phyloP scores from a whole-genome alignment of 1,140 invertebrate genomes.

The Drosophila pachea region DNA sequence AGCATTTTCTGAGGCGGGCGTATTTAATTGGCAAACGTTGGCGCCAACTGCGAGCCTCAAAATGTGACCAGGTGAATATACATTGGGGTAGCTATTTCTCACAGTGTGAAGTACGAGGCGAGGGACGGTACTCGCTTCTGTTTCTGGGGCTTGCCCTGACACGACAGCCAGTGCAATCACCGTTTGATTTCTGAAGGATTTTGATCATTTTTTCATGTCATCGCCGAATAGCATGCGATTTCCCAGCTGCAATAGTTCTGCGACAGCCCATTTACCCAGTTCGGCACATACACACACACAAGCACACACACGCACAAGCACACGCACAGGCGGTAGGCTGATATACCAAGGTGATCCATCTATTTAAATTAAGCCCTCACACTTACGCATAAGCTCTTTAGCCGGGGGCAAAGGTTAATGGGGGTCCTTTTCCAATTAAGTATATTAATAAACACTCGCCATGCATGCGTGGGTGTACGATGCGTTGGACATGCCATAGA shows the following conservation, averaged over 20 bases:
- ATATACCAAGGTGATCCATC: constrained; percentile 53
- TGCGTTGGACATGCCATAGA: too few species aligned
- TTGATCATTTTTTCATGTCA: constrained; percentile 67
- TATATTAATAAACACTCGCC: constrained; percentile 15
- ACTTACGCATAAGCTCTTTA: constrained; percentile 67
- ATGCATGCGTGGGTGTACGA: too few species aligned
- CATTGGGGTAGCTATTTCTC: constrained; percentile 30
- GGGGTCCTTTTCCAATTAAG: constrained; percentile 43
- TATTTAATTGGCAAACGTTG: constrained; percentile 72
- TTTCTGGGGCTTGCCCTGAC: constrained; percentile 30
- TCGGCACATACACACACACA: constrained; percentile 43
- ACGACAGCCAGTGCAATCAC: constrained; percentile 67
- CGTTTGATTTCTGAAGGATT: constrained; percentile 76
- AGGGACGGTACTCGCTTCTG: constrained; percentile 1
- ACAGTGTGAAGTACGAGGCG: constrained; percentile 7
- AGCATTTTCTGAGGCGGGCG: constrained; percentile 48
- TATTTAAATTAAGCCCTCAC: constrained; percentile 68
- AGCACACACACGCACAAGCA: constrained; percentile 8
- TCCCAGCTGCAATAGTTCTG: constrained; percentile 23
- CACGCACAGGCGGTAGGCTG: constrained; percentile 19
- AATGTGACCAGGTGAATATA: constrained; percentile 40
- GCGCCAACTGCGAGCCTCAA: constrained; percentile 52
- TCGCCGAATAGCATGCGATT: constrained; percentile 62
- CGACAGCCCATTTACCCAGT: constrained; percentile 55
- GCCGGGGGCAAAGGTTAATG: constrained; percentile 40